phyloP scores from a whole-genome alignment of 2,113 vertebrate genomes.

The Coreoperca whiteheadi region DNA sequence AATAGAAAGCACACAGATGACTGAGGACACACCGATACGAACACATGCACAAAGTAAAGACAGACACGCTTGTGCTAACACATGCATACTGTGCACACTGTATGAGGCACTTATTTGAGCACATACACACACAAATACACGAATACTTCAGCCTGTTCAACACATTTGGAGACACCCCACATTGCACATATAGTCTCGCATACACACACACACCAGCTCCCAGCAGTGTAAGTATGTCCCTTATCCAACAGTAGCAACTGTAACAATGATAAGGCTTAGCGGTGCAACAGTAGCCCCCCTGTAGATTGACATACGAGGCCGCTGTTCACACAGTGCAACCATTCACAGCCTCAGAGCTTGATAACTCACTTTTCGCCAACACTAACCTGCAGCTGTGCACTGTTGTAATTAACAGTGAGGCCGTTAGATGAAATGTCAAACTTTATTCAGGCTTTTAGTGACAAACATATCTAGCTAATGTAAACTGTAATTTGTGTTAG shows the following conservation, averaged over 20 bases:
- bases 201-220: conserved; percentile 23
- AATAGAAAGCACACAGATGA: conserved; percentile 50
- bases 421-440: conserved; percentile 70
- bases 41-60: conserved; percentile 51
- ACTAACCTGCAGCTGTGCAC: conserved; percentile 75
- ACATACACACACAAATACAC: conserved; percentile 25
- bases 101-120: background rate
- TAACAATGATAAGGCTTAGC: conserved; percentile 77
- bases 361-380: conserved; percentile 63
- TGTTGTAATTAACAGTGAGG: conserved; percentile 68
- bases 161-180: conserved; percentile 3
- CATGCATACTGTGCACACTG: conserved; percentile 1
- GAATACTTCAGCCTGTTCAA: conserved; percentile 9
- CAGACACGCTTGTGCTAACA: conserved; percentile 28
- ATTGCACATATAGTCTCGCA: no score
- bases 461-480: conserved; percentile 47
- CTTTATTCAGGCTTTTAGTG: conserved; percentile 46
- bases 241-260: conserved; percentile 80
- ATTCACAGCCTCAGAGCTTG: conserved; percentile 68
- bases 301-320: conserved; percentile 69
- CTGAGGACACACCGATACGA: conserved; percentile 35
- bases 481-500: background rate
- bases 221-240: conserved; percentile 49
- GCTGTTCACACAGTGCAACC: conserved; percentile 66
- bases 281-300: conserved; percentile 66